Evolutionary conservation across 2,888 invertebrate genomes (phyloP), one percentile per base, ranked within the genome.

Genomic region (Meloe dianella): DNA sequence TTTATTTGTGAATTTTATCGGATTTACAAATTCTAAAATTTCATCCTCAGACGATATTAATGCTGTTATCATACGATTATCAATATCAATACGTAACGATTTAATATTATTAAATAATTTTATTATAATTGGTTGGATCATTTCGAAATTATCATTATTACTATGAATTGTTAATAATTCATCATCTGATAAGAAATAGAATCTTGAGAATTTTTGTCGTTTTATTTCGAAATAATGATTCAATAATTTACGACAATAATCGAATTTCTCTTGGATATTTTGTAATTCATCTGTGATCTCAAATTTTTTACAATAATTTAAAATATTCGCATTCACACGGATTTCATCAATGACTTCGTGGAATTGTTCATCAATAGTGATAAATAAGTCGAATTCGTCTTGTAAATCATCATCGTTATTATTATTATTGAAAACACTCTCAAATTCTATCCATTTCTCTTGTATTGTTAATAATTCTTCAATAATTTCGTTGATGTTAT

Each of bases 81-180:
- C 90, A 14, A 87, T 87, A 67, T 86, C 86, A 73, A 96, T 86
- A 32, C 89, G 87, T 69, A 97, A 85, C 20, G 91, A 88, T 74
- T 91, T 90, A 32, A 97, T 91, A 78, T 96, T 96, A 82, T 96
- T 96, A 82, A 94, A 97, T 95, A 97, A 96, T 88, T 97, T 97
- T 63, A 95, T 93, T 88, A 97, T 94, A 79, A 97, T 95, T 77
- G 96, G 94, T 82, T 97, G 96, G 9, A 97, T 94, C 76, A 92
- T 92, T 62, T 87, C 87, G 10, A 94, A 91, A 70, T 94, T 92
- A 24, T 24, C 24, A 73, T 91, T 93, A 80, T 93, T 95, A 14
- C 96, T 96, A 61, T 97, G 87, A 75, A 97, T 94, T 2, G 94
- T 92, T 8, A 97, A 86, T 72, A 97, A 83, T 82, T 97, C 97